Base-by-base conservation (phyloP, 2,888 invertebrate species). In the Cheilosia pagana region DNA sequence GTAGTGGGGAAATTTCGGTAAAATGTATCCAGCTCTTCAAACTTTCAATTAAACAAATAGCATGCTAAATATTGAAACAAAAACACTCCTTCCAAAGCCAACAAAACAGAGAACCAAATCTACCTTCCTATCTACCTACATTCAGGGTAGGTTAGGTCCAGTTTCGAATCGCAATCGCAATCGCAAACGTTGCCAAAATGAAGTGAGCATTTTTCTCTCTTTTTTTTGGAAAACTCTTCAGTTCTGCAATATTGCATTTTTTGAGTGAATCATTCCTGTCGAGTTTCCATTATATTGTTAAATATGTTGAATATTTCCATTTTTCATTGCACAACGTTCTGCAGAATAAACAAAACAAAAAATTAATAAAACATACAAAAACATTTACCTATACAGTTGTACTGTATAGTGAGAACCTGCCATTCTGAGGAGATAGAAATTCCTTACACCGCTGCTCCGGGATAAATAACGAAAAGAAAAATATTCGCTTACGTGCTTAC, bases 221-320 rank as follows among this genome's bases (percentile, higher is more conserved):
- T 41, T 39, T 19, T 12, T 25, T 39, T 48, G 7, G 10, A 39
- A 60, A 6, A 23, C 71, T 28, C 57, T 59, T 52, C 4, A 67
- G 21, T 50, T 67, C 16, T 52, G 65, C 65, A 67, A 59, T 75
- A 75, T 75, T 67, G 65, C 59, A 75, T 28, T 75, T 67, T 67
- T 59, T 41, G 16, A 65, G 39, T 48, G 65, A 41, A 65, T 67
- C 50, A 28, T 3, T 53, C 35, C 53, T 62, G 52, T 43, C 41
- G 14, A 31, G 21, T 16, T 28, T 25, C 41, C 14, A 50, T 41
- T 43, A 50, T 48, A n/a, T 60, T 25, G 50, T 62, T 39, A 25
- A 71, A 41, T 41, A 25, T 60, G 12, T 41, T 43, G 7, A 16
- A 16, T 43, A n/a, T 25, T 23, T 48, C 4, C 12, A 35, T 55